A percentile compares a stretch with the other conserved stretches of the same genome.
These are phyloP conservation scores for Sinohyriopsis cumingii DNA, from an alignment of 2,888 invertebrate genomes.

Conservation along the genomic window DNA sequence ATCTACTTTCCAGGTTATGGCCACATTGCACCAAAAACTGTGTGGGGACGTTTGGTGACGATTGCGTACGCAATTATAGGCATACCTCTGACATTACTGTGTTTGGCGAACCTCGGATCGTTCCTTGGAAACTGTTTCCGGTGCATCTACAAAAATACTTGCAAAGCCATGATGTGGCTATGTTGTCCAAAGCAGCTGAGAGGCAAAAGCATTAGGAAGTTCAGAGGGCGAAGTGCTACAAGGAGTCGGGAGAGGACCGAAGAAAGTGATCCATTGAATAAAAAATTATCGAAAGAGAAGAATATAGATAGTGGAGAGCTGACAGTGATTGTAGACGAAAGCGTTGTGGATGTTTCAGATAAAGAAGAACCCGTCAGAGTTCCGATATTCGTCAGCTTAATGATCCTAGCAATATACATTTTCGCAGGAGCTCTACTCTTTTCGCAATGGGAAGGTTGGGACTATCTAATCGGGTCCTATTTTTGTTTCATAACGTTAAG, in stretches of 20 bases:
- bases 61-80: conserved; percentile 64
- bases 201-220: conserved; percentile 13
- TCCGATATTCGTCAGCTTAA: conserved; percentile 90
- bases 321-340: conserved; percentile 8
- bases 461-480: conserved; percentile 85
- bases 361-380: conserved; percentile 74
- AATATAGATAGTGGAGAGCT: conserved; percentile 9
- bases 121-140: conserved; percentile 61
- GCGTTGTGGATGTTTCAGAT: conserved; percentile 7
- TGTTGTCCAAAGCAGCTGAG: conserved; percentile 39
- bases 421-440: conserved; percentile 95
- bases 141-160: conserved; percentile 58
- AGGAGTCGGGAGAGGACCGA: conserved; percentile 9
- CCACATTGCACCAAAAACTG: conserved; percentile 60
- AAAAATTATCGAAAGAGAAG: neutral
- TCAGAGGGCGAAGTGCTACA: neutral
- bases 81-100: conserved; percentile 62
- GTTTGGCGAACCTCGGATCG: conserved; percentile 60
- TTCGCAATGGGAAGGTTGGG: conserved; percentile 92
- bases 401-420: conserved; percentile 90
- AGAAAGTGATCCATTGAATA: conserved; percentile 17
- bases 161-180: conserved; percentile 35
- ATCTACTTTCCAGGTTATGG: conserved; percentile 57
- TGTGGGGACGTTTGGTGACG: conserved; percentile 52
- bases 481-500: conserved; percentile 73